These are phyloP conservation scores for Coenonympha glycerion DNA, from an alignment of 2,888 invertebrate species.

Conservation along the genomic window DNA sequence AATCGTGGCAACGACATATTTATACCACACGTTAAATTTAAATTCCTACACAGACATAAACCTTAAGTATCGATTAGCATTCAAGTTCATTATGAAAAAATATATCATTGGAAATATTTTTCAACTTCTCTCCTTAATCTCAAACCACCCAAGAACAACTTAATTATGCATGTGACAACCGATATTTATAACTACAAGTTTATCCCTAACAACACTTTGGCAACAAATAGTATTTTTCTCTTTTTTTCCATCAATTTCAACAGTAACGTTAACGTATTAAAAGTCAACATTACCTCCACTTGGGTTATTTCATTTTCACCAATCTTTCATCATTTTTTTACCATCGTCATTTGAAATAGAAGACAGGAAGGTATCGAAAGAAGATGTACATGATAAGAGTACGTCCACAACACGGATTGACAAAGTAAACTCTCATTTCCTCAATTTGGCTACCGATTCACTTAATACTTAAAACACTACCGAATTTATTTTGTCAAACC, in stretches of 20 bases:
- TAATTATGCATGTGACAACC: conserved; percentile 75
- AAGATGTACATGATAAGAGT: conserved; percentile 46
- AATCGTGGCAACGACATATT: conserved; percentile 55
- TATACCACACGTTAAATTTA: conserved; percentile 72
- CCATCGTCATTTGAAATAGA: conserved; percentile 59
- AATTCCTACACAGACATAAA: conserved; percentile 74
- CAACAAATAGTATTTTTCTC: conserved; percentile 65
- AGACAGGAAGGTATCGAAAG: conserved; percentile 64
- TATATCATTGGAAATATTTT: conserved; percentile 75
- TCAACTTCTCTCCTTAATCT: conserved; percentile 71
- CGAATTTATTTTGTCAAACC: conserved; percentile 41
- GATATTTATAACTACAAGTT: conserved; percentile 71
- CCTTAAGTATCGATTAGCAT: conserved; percentile 73
- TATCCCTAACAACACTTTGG: conserved; percentile 75
- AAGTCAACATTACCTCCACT: conserved; percentile 62
- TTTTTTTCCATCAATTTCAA: conserved; percentile 56
- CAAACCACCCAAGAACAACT: conserved; percentile 72
- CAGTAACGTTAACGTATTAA: conserved; percentile 56
- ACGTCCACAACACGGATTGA: conserved; percentile 40
- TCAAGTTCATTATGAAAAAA: conserved; percentile 75
- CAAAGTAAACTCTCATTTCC: conserved; percentile 36
- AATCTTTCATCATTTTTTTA: conserved; percentile 47
- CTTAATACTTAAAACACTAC: conserved; percentile 39
- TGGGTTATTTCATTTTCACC: conserved; percentile 36
- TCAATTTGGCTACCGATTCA: conserved; percentile 59